phyloP scores from a whole-genome alignment of 2,113 vertebrate genomes.

The Osmerus mordax region DNA sequence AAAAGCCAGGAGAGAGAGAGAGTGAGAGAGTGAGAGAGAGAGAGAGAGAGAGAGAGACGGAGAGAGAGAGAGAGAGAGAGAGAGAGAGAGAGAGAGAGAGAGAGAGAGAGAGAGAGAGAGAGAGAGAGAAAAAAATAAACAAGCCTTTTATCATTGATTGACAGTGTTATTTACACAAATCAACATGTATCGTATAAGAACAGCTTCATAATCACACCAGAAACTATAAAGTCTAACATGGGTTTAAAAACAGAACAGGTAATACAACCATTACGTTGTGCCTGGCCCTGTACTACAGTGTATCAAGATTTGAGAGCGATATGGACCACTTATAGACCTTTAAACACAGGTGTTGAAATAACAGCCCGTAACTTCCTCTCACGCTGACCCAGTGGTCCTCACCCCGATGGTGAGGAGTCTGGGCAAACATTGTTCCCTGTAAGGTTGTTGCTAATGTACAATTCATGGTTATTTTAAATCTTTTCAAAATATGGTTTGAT shows the following conservation, averaged over 20 bases:
- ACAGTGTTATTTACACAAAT: not conserved
- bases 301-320: conserved; percentile 18
- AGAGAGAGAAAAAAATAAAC: not conserved
- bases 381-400: conserved; percentile 8
- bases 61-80: not conserved
- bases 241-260: not conserved
- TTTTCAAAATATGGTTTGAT: conserved; percentile 10
- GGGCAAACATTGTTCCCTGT: not conserved
- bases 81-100: not conserved
- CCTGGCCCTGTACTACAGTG: conserved; percentile 20
- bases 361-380: conserved; percentile 25
- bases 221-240: conserved; percentile 7
- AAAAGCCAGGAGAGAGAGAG: conserved; percentile 18
- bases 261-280: conserved; percentile 20
- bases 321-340: conserved; percentile 32
- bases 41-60: not conserved
- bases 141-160: not conserved
- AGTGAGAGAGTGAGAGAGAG: not conserved
- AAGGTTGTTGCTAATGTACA: not conserved
- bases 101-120: not conserved
- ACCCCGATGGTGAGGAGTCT: not conserved
- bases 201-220: conserved; percentile 10
- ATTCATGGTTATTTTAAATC: not conserved
- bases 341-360: conserved; percentile 43
- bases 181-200: not conserved